phyloP scores from a whole-genome alignment of 1,140 invertebrate species.

The Eufriesea mexicana region DNA sequence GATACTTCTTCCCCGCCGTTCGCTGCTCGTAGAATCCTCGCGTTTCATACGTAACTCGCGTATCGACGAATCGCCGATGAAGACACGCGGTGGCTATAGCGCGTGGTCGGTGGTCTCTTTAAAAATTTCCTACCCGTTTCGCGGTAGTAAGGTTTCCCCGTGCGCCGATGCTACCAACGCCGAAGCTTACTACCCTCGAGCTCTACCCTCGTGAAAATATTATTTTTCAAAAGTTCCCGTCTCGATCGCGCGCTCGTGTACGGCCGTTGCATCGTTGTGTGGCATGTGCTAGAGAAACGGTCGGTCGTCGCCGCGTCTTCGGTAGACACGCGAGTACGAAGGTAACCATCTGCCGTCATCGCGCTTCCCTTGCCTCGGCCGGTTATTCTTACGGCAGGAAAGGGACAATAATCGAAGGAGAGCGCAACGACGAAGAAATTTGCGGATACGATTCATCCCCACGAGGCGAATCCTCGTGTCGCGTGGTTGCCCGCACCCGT shows the following conservation, averaged over 20 bases:
- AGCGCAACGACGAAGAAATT: conserved; percentile 7
- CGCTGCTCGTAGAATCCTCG: too few relatives aligned
- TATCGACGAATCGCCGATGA: not conserved
- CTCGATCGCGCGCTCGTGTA: conserved; percentile 6
- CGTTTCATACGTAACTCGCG: not conserved
- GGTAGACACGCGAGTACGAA: conserved; percentile 37
- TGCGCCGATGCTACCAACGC: not conserved
- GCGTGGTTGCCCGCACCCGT: too few relatives aligned
- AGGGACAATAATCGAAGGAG: conserved; percentile 52
- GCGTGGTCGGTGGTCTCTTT: conserved; percentile 1
- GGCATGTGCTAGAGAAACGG: too few relatives aligned
- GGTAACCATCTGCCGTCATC: conserved; percentile 59
- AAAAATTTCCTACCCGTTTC: conserved; percentile 31
- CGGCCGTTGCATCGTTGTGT: too few relatives aligned
- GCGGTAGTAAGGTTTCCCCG: not conserved
- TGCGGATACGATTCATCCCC: too few relatives aligned
- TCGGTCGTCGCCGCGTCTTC: not conserved
- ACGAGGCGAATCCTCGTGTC: too few relatives aligned
- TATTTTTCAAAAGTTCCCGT: conserved; percentile 53
- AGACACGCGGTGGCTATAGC: not conserved
- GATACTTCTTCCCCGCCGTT: not conserved
- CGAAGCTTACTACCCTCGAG: not conserved
- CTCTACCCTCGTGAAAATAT: conserved; percentile 51
- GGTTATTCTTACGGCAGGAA: too few relatives aligned
- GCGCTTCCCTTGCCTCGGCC: conserved; percentile 51